Percentiles rank a stretch among this genome's conserved stretches.
phyloP scores from a whole-genome alignment of 2,888 invertebrate genomes.

The Ornithoptera alexandrae region DNA sequence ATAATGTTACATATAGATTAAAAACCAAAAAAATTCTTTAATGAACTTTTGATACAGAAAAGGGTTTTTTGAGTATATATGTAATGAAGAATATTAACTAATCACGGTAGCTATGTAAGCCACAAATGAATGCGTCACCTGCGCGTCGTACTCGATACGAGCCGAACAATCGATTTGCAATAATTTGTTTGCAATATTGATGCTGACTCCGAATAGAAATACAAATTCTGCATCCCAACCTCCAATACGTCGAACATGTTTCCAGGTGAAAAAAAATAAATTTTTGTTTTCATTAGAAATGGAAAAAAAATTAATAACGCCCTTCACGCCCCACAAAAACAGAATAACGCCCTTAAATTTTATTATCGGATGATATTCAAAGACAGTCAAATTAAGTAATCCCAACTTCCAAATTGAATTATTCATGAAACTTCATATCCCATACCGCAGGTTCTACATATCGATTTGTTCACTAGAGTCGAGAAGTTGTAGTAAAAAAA shows the following conservation, averaged over 20 bases:
- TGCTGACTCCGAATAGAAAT: constrained; percentile 26
- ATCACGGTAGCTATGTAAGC: neutral
- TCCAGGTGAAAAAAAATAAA: neutral
- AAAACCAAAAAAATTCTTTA: no score
- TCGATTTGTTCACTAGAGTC: constrained; percentile 20
- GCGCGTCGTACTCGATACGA: neutral
- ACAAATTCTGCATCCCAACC: neutral
- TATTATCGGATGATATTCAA: constrained; percentile 28
- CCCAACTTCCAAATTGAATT: constrained; percentile 24
- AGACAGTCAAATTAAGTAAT: constrained; percentile 28
- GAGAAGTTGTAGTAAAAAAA: constrained; percentile 10
- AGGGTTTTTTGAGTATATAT: no score
- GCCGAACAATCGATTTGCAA: constrained; percentile 11
- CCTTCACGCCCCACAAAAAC: constrained; percentile 6
- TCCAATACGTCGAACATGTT: no score
- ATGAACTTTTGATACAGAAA: no score
- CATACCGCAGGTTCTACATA: constrained; percentile 21
- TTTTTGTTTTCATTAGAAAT: constrained; percentile 10
- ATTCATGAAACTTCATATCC: constrained; percentile 27
- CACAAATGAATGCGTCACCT: constrained; percentile 1
- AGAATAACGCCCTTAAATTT: constrained; percentile 22
- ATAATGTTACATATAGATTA: no score
- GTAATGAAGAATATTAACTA: no score
- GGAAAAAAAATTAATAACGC: constrained; percentile 1
- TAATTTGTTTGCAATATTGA: constrained; percentile 34